Evolutionary conservation across 2,113 vertebrate genomes (phyloP).

Genomic region (Ciconia boyciana): DNA sequence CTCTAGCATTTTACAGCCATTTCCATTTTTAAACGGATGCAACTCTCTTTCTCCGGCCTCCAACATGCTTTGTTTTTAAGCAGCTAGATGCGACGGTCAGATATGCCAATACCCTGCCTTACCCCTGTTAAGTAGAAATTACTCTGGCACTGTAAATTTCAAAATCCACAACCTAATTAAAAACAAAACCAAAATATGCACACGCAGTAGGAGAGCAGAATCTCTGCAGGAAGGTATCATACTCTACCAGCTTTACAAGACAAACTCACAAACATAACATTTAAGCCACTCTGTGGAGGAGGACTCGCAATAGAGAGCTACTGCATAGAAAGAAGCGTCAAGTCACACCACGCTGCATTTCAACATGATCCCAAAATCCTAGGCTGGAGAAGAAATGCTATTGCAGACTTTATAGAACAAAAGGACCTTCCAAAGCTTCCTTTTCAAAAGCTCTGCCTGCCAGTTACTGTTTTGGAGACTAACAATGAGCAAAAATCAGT

Average conservation of each 20-base stretch:
- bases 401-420: not conserved
- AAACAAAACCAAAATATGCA: not conserved
- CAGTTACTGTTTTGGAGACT: not conserved
- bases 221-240: not conserved
- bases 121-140: not conserved
- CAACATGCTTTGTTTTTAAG: not conserved
- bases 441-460: not conserved
- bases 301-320: rapidly evolving
- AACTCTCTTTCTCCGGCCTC: not conserved
- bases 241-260: not conserved
- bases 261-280: not conserved
- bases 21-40: not conserved
- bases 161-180: not conserved
- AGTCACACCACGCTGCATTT: not conserved
- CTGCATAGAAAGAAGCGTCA: not conserved
- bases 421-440: not conserved
- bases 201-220: not conserved
- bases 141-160: not conserved
- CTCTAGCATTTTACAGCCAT: not conserved
- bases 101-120: not conserved
- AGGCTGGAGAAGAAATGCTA: not conserved
- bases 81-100: not conserved
- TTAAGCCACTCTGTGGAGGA: not conserved
- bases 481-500: not conserved
- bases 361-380: not conserved